Evolutionary conservation across 1,140 invertebrate genomes (phyloP).

Genomic region (Drosophila repletoides): DNA sequence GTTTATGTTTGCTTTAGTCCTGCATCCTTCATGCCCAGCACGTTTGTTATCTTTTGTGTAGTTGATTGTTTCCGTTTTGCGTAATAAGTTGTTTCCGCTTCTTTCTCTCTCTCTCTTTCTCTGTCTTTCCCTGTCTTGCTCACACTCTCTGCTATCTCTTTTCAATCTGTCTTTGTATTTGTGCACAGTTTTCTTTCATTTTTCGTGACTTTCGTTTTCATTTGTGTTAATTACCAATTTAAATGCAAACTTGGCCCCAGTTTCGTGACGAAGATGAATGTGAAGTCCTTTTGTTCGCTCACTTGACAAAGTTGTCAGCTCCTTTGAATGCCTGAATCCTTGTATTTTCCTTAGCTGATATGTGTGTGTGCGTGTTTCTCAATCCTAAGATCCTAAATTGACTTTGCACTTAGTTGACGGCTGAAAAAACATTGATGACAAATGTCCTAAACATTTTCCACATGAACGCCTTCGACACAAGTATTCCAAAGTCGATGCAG

Average conservation of each 20-base stretch:
- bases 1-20: conserved; percentile 19
- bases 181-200: conserved; percentile 24
- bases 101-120: conserved; percentile 14
- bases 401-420: neutral
- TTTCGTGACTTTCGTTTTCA: conserved; percentile 55
- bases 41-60: conserved; percentile 64
- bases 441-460: neutral
- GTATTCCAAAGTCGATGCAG: neutral
- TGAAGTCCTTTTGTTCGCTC: conserved; percentile 23
- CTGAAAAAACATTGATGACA: conserved; percentile 8
- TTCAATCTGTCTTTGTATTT: conserved; percentile 45
- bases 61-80: conserved; percentile 67
- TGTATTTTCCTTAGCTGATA: conserved; percentile 9
- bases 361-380: conserved; percentile 4
- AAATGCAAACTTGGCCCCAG: conserved; percentile 70
- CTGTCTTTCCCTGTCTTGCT: too few relatives aligned
- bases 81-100: conserved; percentile 52
- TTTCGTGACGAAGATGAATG: conserved; percentile 72
- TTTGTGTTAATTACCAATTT: conserved; percentile 77
- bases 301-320: conserved; percentile 44
- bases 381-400: conserved; percentile 20
- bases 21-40: conserved; percentile 44
- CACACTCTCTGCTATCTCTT: conserved; percentile 4
- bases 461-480: neutral
- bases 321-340: conserved; percentile 21